Evolutionary conservation across 2,113 vertebrate species (phyloP).

Genomic region (Tychaedon coryphoeus): DNA sequence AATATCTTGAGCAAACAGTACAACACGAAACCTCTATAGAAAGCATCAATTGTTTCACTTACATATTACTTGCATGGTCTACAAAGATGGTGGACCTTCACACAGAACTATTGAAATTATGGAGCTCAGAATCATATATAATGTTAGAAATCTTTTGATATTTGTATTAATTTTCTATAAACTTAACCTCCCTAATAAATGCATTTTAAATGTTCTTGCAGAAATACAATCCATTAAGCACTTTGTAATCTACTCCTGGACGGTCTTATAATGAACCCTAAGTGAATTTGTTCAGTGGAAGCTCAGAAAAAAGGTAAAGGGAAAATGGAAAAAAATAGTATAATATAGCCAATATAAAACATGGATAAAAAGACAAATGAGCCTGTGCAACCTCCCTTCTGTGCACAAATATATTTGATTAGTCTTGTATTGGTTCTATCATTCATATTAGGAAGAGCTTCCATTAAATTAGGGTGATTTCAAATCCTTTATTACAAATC

Average conservation of each 20-base stretch:
- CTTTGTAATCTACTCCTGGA: slow-evolving; percentile 13
- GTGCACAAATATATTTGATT: slow-evolving; percentile 45
- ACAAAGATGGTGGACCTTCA: neutral
- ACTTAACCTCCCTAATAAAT: slow-evolving; percentile 25
- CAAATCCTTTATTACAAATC: slow-evolving; percentile 29
- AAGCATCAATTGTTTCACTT: neutral
- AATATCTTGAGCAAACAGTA: neutral
- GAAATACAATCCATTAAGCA: slow-evolving; percentile 48
- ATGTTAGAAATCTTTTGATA: slow-evolving; percentile 5
- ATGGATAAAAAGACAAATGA: slow-evolving; percentile 25
- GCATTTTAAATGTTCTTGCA: slow-evolving; percentile 12
- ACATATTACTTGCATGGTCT: neutral
- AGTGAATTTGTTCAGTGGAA: slow-evolving; percentile 35
- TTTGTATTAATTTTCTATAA: slow-evolving; percentile 54
- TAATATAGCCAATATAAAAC: slow-evolving; percentile 14
- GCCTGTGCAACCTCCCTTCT: slow-evolving; percentile 22
- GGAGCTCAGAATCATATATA: neutral
- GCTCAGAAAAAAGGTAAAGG: neutral
- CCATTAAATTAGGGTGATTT: slow-evolving; percentile 59
- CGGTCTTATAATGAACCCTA: slow-evolving; percentile 1
- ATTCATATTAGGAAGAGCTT: slow-evolving; percentile 9
- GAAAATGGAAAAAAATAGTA: neutral
- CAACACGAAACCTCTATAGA: neutral
- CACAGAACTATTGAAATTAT: neutral
- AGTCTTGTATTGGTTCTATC: slow-evolving; percentile 24